phyloP scores from a whole-genome alignment of 2,888 invertebrate genomes.

The Poecilobothrus nobilitatus region DNA sequence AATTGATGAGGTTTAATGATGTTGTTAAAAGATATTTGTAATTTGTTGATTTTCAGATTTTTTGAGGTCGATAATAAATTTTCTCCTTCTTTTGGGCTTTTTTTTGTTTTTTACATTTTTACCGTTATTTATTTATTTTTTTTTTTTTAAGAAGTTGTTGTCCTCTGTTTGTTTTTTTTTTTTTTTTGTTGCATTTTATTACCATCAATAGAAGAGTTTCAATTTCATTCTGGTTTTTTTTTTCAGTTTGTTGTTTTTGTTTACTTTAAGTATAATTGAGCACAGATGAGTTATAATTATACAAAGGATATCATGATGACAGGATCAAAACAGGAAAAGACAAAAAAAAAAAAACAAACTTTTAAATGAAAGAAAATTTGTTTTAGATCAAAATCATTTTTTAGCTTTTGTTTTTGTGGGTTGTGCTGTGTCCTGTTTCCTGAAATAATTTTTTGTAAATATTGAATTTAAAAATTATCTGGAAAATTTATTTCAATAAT shows the following conservation, averaged over 20 bases:
- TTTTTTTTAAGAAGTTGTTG: not conserved
- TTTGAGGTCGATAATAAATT: not conserved
- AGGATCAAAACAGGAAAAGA: not conserved
- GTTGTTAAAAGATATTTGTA: slow-evolving; percentile 6
- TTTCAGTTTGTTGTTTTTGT: no score
- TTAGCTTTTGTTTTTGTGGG: no score
- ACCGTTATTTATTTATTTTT: not conserved
- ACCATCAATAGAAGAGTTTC: not conserved
- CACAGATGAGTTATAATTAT: no score
- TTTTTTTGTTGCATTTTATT: not conserved
- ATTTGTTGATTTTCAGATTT: not conserved
- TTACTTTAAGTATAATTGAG: no score
- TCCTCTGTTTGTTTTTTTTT: not conserved
- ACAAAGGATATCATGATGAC: no score
- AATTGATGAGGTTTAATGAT: slow-evolving; percentile 6
- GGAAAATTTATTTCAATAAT: no score
- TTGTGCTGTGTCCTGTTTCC: no score
- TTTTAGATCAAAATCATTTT: not conserved
- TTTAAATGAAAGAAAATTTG: not conserved
- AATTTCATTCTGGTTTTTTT: no score
- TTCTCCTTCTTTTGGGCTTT: not conserved
- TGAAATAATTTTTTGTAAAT: no score
- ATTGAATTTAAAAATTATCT: no score
- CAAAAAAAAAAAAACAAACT: not conserved
- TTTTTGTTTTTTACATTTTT: not conserved